Evolutionary conservation across 2,797 vertebrate genomes (phyloP).

Genomic region (Capromys pilorides): DNA sequence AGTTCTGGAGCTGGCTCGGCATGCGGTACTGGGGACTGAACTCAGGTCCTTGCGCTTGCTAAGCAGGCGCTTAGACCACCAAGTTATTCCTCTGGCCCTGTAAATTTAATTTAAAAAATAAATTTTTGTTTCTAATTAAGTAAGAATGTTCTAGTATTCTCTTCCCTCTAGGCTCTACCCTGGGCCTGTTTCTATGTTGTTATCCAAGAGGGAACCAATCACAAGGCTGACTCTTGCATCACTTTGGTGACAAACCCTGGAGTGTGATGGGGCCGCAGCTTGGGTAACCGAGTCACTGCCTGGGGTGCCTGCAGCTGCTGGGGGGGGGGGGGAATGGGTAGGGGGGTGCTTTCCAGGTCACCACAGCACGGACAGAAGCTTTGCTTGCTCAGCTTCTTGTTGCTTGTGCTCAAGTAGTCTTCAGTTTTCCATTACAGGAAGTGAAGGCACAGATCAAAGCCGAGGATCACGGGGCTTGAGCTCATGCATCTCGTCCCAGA

Average conservation of each 20-base stretch:
- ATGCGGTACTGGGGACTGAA: no score
- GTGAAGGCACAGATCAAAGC: accelerated
- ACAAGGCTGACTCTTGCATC: not conserved
- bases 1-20: no score
- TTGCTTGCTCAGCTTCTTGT: not conserved
- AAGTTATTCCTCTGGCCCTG: not conserved
- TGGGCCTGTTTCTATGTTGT: not conserved
- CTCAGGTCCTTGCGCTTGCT: no score
- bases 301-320: accelerated
- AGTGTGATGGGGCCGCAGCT: accelerated
- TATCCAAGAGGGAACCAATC: no score
- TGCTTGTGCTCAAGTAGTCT: not conserved
- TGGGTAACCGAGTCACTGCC: not conserved
- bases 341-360: accelerated
- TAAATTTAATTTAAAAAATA: not conserved
- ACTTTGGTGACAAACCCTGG: not conserved
- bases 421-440: not conserved
- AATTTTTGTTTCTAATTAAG: not conserved
- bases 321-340: no score
- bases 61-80: no score
- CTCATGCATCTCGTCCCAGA: accelerated
- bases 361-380: not conserved
- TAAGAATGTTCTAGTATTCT: not conserved
- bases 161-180: not conserved
- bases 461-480: accelerated